phyloP scores from a whole-genome alignment of 2,888 invertebrate genomes.

The Erannis defoliaria region DNA sequence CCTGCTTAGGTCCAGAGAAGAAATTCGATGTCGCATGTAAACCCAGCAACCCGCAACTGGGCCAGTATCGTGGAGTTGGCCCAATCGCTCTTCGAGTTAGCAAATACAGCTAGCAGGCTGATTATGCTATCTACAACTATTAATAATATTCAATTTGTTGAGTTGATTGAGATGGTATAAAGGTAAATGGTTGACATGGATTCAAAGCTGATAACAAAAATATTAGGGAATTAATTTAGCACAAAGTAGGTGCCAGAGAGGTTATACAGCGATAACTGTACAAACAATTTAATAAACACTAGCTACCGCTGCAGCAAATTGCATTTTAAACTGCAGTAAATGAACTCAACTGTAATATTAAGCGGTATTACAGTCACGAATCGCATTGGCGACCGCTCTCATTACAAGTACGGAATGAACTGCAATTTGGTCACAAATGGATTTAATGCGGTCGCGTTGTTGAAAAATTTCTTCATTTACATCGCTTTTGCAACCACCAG shows the following conservation, averaged over 20 bases:
- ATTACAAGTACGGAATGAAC: constrained; percentile 73
- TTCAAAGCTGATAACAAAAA: neutral
- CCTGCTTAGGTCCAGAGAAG: too few relatives aligned
- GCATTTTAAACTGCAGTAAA: constrained; percentile 55
- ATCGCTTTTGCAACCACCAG: constrained; percentile 32
- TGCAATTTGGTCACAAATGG: constrained; percentile 75
- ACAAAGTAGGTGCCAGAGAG: neutral
- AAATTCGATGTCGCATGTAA: too few relatives aligned
- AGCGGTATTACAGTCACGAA: constrained; percentile 74
- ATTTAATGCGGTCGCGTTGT: constrained; percentile 63
- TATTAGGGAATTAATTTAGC: neutral
- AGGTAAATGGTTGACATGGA: too few relatives aligned
- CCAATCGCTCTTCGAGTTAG: too few relatives aligned
- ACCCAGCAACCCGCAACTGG: too few relatives aligned
- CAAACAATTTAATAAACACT: constrained; percentile 19
- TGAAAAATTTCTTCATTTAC: constrained; percentile 71
- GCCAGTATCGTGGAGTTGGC: too few relatives aligned
- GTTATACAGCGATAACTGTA: constrained; percentile 8
- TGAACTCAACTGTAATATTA: constrained; percentile 64
- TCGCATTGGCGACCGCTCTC: constrained; percentile 62
- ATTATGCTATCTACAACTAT: too few relatives aligned
- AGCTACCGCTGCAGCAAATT: constrained; percentile 21
- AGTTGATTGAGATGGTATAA: too few relatives aligned
- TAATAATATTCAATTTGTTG: too few relatives aligned
- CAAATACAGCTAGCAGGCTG: too few relatives aligned